A percentile compares a stretch with the other conserved stretches of the same genome.
Conservation (phyloP, 2,797 vertebrate species). For the Acanthurus lineatus region DNA sequence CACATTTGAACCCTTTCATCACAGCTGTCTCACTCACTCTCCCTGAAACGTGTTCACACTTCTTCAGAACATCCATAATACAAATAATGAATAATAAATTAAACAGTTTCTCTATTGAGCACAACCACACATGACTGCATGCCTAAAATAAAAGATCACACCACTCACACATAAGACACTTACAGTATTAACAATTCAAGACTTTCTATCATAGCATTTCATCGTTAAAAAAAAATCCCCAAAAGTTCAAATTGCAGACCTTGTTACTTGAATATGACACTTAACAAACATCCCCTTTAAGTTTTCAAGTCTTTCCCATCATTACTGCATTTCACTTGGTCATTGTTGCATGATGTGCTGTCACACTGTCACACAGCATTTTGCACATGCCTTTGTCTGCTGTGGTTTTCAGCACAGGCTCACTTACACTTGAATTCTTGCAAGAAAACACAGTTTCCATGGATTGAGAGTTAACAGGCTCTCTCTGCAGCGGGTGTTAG, state of each 20-base stretch:
- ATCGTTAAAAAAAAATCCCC: too few relatives aligned
- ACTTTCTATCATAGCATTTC: background rate
- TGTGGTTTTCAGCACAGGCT: background rate
- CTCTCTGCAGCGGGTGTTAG: background rate
- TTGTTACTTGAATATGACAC: background rate
- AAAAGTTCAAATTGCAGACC: background rate
- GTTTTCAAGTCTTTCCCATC: background rate
- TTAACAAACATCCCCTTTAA: background rate
- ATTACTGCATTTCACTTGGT: background rate
- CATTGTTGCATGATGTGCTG: background rate
- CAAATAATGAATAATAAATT: slow-evolving; percentile 24
- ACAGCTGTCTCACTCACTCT: background rate
- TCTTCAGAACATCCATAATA: slow-evolving; percentile 5
- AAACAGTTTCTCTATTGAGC: background rate
- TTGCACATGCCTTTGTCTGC: background rate
- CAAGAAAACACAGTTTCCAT: background rate
- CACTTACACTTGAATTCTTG: background rate
- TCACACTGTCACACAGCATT: background rate
- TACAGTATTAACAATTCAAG: background rate
- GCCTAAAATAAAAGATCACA: background rate
- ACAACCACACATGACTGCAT: background rate
- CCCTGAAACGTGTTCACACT: slow-evolving; percentile 3
- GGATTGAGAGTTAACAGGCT: background rate
- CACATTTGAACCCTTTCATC: slow-evolving; percentile 5
- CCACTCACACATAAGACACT: background rate